Conservation (phyloP, 2,113 vertebrate species). For the Cettia cetti region DNA sequence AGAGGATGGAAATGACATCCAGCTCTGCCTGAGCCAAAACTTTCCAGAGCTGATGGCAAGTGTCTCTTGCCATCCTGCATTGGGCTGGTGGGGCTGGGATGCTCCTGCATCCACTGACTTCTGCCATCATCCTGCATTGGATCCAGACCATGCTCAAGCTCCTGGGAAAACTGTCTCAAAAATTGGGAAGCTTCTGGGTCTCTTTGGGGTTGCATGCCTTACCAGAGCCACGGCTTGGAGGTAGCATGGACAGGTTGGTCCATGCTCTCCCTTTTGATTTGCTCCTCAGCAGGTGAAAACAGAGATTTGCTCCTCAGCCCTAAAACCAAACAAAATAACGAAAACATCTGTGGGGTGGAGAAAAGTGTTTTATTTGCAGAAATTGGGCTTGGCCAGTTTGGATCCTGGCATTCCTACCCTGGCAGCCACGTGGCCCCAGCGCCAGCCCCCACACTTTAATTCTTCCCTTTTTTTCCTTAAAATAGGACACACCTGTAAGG, state of each 20-base stretch:
- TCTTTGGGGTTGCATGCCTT: background rate
- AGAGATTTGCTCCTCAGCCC: background rate
- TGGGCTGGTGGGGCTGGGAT: accelerated
- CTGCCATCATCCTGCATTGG: accelerated
- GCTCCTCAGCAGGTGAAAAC: background rate
- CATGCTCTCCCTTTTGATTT: background rate
- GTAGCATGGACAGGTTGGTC: accelerated
- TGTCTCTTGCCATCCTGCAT: background rate
- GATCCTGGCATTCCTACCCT: background rate
- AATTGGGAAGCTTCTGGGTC: background rate
- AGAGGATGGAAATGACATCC: background rate
- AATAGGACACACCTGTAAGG: conserved; percentile 61
- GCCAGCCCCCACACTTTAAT: background rate
- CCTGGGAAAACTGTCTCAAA: background rate
- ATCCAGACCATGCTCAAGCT: background rate
- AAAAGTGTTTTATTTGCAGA: background rate
- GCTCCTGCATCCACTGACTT: background rate
- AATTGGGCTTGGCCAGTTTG: background rate
- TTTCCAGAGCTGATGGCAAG: accelerated
- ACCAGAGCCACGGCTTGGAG: background rate
- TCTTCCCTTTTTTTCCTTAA: conserved; percentile 17
- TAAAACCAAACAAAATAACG: background rate
- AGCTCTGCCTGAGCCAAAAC: background rate
- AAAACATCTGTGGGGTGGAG: background rate
- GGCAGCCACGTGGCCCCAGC: background rate